Percentiles rank a stretch among this genome's conserved stretches.
phyloP scores from a whole-genome alignment of 2,888 invertebrate genomes.

The Monopis laevigella region DNA sequence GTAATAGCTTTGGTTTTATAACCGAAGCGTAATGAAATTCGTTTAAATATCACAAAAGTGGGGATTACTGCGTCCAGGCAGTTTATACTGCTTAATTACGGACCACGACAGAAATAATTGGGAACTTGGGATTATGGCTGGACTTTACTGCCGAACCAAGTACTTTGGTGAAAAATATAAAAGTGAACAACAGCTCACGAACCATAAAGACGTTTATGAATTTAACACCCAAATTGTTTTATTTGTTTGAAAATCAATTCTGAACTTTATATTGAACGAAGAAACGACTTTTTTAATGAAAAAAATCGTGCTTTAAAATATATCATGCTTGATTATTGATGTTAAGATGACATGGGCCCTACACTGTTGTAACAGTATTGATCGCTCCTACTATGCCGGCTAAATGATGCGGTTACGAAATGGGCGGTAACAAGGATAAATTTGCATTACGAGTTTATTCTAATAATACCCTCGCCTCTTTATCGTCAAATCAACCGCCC shows the following conservation, averaged over 20 bases:
- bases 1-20: slow-evolving; percentile 58
- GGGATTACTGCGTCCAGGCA: slow-evolving; percentile 54
- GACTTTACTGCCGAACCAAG: slow-evolving; percentile 36
- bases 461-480: too few relatives aligned
- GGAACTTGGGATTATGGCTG: slow-evolving; percentile 53
- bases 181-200: neutral
- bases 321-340: too few relatives aligned
- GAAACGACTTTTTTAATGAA: too few relatives aligned
- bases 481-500: too few relatives aligned
- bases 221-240: too few relatives aligned
- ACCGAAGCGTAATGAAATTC: slow-evolving; percentile 61
- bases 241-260: too few relatives aligned
- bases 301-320: neutral
- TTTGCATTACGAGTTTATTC: too few relatives aligned
- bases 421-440: too few relatives aligned
- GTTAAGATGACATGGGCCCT: too few relatives aligned
- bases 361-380: too few relatives aligned
- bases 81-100: slow-evolving; percentile 63
- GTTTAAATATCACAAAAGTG: slow-evolving; percentile 65
- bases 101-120: slow-evolving; percentile 60
- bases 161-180: neutral
- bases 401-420: too few relatives aligned
- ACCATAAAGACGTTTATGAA: neutral
- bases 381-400: too few relatives aligned
- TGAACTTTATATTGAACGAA: neutral